Conservation (phyloP, 2,797 vertebrate species). For the Mus caroli region DNA sequence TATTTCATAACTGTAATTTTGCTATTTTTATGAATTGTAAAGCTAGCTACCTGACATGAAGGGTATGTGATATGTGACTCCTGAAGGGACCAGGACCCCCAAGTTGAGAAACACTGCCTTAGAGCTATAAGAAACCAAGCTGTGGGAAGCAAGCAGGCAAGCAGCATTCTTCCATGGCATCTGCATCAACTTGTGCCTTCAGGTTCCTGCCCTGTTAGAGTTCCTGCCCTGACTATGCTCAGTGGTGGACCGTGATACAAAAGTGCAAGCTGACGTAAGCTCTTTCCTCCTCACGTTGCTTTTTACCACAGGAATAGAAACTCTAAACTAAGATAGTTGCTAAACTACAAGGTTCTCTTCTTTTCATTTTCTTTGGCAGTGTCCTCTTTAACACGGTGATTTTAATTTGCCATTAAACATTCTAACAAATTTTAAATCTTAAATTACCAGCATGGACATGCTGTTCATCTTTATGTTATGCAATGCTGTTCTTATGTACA, state of each 20-base stretch:
- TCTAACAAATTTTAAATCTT: not conserved
- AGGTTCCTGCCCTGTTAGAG: not conserved
- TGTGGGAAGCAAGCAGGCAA: not conserved
- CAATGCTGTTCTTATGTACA: not conserved
- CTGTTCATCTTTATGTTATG: not conserved
- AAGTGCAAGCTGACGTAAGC: not conserved
- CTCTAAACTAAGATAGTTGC: not conserved
- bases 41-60: not conserved
- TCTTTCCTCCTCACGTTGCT: not conserved
- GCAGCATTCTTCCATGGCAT: not conserved
- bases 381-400: not conserved
- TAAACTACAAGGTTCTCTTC: not conserved
- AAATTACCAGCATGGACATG: not conserved
- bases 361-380: not conserved
- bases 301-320: not conserved
- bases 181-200: not conserved
- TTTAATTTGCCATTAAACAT: not conserved
- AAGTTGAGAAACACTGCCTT: not conserved
- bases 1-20: not conserved
- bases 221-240: not conserved
- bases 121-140: not conserved
- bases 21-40: too few relatives aligned
- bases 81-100: not conserved
- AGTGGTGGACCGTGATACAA: not conserved
- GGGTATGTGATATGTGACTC: not conserved